Base-by-base conservation (phyloP, 2,113 vertebrate genomes). In the Narcine bancroftii region DNA sequence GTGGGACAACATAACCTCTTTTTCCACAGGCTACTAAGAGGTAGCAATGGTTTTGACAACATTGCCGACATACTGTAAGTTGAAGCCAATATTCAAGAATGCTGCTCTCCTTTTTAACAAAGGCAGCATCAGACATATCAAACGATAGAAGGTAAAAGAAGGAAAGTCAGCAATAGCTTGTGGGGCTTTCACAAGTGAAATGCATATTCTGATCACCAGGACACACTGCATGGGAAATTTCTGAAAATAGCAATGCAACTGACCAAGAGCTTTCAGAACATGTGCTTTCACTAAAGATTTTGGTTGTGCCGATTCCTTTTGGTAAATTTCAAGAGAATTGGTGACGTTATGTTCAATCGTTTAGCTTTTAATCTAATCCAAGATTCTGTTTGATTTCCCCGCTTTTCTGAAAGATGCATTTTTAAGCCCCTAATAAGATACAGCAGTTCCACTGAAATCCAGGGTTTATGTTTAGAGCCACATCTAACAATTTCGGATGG, bases 341-440 rank as follows among this genome's bases (percentile, higher is more conserved):
- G 63, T 71, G 89, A 71, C 39, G 66, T 91, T 91, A 21, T 91
- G 63, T 91, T 69, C 71, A 91, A 91, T 91, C 89, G 47, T 69
- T 91, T 33, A 69, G 63, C 47, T 26, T 91, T 91, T 91, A 91
- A 91, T 65, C 89, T 69, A 91, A 91, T 69, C 89, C 66, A 91
- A 91, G 89, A 91, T 69, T 91, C 66, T 91, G 89, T 91, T 66
- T 91, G 89, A 91, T 69, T 91, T 69, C 42, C 42, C 89, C 9
- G 63, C 65, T 42, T 69, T 91, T 91, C 42, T 69, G 65, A 91
- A 91, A 91, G 85, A 91, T 69, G 65, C 36, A 69, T 66, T 91
- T 91, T 91, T 36, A 91, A 91, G 89, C 63, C n/a, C n/a, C 89
- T 91, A 91, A 91, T 91, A 91, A 91, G 65, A 91, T 47, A 66